Percentiles rank a stretch among this genome's conserved stretches.
These are phyloP conservation scores for Sarotherodon lohbergeri DNA, from an alignment of 2,113 vertebrate genomes.

Conservation along the genomic window DNA sequence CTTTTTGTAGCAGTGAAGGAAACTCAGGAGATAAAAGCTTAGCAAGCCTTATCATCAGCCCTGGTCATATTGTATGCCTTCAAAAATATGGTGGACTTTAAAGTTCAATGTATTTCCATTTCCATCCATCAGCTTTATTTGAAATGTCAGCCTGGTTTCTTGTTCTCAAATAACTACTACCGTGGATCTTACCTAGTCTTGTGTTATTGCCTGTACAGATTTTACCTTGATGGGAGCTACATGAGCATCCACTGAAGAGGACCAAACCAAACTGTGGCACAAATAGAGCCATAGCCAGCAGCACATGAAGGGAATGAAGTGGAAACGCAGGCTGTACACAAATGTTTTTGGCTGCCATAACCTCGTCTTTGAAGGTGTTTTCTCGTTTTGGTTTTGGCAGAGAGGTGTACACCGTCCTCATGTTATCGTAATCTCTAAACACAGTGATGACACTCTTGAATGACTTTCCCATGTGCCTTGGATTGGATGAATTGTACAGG, in stretches of 20 bases:
- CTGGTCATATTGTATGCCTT: background rate
- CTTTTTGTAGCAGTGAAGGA: background rate
- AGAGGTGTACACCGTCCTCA: slow-evolving; percentile 19
- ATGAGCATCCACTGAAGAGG: slow-evolving; percentile 63
- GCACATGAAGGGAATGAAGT: slow-evolving; percentile 57
- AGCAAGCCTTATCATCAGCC: background rate
- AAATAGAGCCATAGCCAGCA: slow-evolving; percentile 80
- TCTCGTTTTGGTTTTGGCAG: background rate
- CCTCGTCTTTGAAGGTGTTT: background rate
- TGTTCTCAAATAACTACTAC: background rate
- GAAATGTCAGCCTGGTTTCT: background rate
- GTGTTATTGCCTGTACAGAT: slow-evolving; percentile 59
- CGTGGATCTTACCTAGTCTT: background rate
- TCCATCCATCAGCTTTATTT: background rate
- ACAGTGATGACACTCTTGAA: slow-evolving; percentile 58
- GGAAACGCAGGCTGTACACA: slow-evolving; percentile 58
- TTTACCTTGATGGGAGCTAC: slow-evolving; percentile 64
- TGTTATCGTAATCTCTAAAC: slow-evolving; percentile 41
- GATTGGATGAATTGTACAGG: slow-evolving; percentile 58
- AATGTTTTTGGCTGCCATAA: background rate
- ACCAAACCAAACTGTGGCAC: slow-evolving; percentile 80
- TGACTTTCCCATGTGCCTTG: slow-evolving; percentile 84
- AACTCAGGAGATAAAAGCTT: background rate
- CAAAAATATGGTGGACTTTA: background rate
- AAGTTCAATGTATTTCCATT: slow-evolving; percentile 3